These are phyloP conservation scores for Rhopalosiphum maidis DNA, from an alignment of 1,140 invertebrate species.

Conservation along the genomic window DNA sequence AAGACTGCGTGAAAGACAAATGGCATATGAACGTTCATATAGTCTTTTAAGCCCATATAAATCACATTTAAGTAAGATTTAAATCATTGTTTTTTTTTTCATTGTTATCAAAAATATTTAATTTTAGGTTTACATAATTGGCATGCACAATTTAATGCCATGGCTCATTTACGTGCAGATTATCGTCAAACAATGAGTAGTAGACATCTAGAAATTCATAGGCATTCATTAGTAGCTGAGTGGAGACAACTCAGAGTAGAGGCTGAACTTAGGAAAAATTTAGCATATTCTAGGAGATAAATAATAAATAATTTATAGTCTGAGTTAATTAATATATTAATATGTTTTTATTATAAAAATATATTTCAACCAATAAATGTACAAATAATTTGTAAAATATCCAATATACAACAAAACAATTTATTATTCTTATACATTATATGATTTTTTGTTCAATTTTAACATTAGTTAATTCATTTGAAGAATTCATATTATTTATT, in stretches of 20 bases:
- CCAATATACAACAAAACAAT: not conserved
- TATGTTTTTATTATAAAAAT: constrained; percentile 23
- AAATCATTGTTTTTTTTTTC: not conserved
- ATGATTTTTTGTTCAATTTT: not conserved
- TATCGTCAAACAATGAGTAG: constrained; percentile 45
- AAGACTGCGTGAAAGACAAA: constrained; percentile 20
- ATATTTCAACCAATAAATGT: constrained; percentile 28
- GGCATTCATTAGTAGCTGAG: constrained; percentile 34
- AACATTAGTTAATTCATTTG: not conserved
- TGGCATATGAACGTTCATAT: constrained; percentile 45
- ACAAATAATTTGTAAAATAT: constrained; percentile 32
- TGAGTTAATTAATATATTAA: not conserved
- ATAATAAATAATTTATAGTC: not conserved
- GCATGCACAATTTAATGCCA: constrained; percentile 36
- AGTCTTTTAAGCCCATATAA: constrained; percentile 41
- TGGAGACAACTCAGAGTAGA: constrained; percentile 51
- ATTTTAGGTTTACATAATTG: constrained; percentile 41
- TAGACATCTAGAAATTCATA: constrained; percentile 38
- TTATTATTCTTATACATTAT: no score
- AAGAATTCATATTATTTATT: not conserved
- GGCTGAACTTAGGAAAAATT: constrained; percentile 33
- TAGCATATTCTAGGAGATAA: constrained; percentile 26
- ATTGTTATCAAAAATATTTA: not conserved
- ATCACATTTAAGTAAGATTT: constrained; percentile 46
- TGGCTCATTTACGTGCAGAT: constrained; percentile 41